Evolutionary conservation across 2,113 vertebrate species (phyloP), one percentile per base, ranked within the genome.

Genomic region (Ophiodon elongatus): DNA sequence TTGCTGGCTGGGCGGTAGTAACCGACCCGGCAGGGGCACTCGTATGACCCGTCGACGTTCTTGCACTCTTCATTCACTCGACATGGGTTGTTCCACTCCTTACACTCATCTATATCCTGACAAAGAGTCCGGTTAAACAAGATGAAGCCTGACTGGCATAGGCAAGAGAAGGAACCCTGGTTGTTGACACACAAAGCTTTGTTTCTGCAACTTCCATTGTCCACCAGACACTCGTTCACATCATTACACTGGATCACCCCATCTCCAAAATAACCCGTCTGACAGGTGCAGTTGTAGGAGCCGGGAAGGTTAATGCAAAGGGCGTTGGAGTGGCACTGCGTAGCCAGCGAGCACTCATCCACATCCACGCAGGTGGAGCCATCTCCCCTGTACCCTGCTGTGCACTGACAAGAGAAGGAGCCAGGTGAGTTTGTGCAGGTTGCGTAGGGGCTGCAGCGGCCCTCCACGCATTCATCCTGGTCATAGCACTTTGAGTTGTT

Each of bases 41-140:
- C 73, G n/a, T 91, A 95, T 0, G 94, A 94, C 1, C 96, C 96
- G 3, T 96, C 90, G 0, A 43, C 93, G 80, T 97, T 97, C 27
- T 82, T 86, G 78, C 96, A 97, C 67, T 85, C 88, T 73, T 96
- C 96, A 33, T 96, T 95, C 14, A 77, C 23, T 8, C 82, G 79
- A 67, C 96, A 97, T 1, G 86, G 88, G 63, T 88, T 81, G 0
- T 63, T 74, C 35, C 57, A 19, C 37, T 77, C 69, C 50, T 82
- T 31, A 27, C 96, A 97, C 75, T 97, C 96, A 64, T 97, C 90
- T 63, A 96, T 91, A 69, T 97, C 96, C 71, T 91, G 88, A 64
- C 96, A 97, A 17, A 85, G 57, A 39, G 95, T 96, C 31, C 1
- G 25, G 68, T 96, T 96, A 14, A 95, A 54, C 74, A 96, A 71